Evolutionary conservation across 2,888 invertebrate genomes (phyloP).

Genomic region (Epistrophella euchroma): DNA sequence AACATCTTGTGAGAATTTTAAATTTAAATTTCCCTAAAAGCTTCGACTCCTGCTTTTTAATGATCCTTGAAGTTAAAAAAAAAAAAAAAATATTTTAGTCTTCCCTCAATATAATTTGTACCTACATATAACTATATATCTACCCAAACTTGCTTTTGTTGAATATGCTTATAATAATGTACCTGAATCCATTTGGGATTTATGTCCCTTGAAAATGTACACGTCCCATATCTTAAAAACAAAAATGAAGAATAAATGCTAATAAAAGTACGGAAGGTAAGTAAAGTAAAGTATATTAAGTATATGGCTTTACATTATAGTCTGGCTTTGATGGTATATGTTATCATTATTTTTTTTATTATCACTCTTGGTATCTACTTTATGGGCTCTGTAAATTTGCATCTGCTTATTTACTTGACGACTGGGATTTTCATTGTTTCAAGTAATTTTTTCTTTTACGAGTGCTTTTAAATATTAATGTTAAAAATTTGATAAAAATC

Average conservation of each 20-base stretch:
- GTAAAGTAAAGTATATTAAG: background rate
- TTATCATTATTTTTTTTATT: constrained; percentile 48
- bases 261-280: constrained; percentile 14
- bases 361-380: constrained; percentile 27
- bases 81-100: background rate
- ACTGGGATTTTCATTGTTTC: constrained; percentile 48
- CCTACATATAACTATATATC: background rate
- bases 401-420: constrained; percentile 51
- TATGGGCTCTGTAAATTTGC: constrained; percentile 66
- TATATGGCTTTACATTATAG: constrained; percentile 16
- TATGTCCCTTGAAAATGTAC: constrained; percentile 60
- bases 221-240: constrained; percentile 49
- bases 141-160: constrained; percentile 25
- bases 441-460: constrained; percentile 23
- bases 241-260: constrained; percentile 15
- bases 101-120: constrained; percentile 22
- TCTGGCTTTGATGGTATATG: constrained; percentile 10
- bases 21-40: constrained; percentile 68
- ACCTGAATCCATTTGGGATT: constrained; percentile 71
- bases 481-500: constrained; percentile 51
- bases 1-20: constrained; percentile 63
- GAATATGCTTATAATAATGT: constrained; percentile 63
- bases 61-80: constrained; percentile 68
- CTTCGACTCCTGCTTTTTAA: constrained; percentile 54
- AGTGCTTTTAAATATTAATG: constrained; percentile 36